Base-by-base conservation (phyloP, 2,888 invertebrate species). In the Epistrophe grossulariae region DNA sequence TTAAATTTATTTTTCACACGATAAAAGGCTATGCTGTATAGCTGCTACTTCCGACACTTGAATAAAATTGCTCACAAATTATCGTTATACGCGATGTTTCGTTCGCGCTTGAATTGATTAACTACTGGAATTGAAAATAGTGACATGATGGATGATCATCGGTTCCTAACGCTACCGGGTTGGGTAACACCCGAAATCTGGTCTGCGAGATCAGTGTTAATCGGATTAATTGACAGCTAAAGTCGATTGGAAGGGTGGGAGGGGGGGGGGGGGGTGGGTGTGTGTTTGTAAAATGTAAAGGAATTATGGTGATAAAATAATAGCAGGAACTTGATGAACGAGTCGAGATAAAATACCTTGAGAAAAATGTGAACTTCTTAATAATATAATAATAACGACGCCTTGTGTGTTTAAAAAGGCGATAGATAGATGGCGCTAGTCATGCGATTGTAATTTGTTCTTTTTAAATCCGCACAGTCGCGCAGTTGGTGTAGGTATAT, bases 51-150 rank as follows among this genome's bases (percentile, higher is more conserved):
- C 84, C 84, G 77, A 85, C 78, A 85, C 81, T 81, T 81, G 59
- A 78, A 45, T 55, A 78, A 82, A 82, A 85, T 82, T 64, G 85
- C 31, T 78, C 68, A 59, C 84, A 81, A 68, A 85, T 60, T 78
- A 82, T 70, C 68, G 52, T 74, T 35, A 35, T 8, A 57, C 57
- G 79, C 57, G 79, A 79, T 79, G 74, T 83, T 76, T 74, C n/a
- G 38, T 74, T 74, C 10, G 38, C 64, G 57, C 19, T 70, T 79
- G 74, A 87, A 83, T 71, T 79, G 79, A 81, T 83, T 76, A 82
- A 87, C 85, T 87, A 83, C 85, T 87, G 85, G 82, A 82, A 82
- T 83, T 82, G 82, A 83, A 78, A 48, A 59, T 66, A 79, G 73
- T 82, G 85, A 79, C 85, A 82, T 82, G 85, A 87, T 87, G 82